phyloP scores from a whole-genome alignment of 2,888 invertebrate genomes.

The Drosophila neutralis region DNA sequence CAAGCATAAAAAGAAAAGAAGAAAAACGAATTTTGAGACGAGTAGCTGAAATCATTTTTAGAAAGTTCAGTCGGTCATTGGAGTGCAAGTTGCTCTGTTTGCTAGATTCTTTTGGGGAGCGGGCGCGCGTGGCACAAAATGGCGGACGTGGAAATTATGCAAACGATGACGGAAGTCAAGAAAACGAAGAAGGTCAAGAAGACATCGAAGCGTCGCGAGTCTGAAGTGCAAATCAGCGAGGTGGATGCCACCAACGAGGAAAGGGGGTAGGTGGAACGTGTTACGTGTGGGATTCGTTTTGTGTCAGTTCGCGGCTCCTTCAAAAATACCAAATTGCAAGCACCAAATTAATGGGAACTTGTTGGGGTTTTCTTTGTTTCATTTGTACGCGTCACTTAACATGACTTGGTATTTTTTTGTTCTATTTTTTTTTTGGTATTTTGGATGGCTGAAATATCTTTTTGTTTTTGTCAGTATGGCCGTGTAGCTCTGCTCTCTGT shows the following conservation, averaged over 20 bases:
- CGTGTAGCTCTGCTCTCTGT: conserved; percentile 15
- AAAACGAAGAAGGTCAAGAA: conserved; percentile 97
- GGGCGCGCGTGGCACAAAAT: conserved; percentile 85
- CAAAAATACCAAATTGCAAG: conserved; percentile 5
- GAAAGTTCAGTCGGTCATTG: conserved; percentile 83
- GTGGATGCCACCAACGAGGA: conserved; percentile 89
- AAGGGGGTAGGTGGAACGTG: conserved; percentile 93
- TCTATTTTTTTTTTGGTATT: conserved; percentile 30
- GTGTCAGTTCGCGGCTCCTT: conserved; percentile 53
- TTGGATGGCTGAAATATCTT: conserved; percentile 31
- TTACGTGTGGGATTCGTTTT: conserved; percentile 74
- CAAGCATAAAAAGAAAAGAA: neutral
- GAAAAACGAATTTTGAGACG: conserved; percentile 21
- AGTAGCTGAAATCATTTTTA: conserved; percentile 47
- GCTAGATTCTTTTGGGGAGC: conserved; percentile 5
- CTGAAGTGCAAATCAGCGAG: conserved; percentile 94
- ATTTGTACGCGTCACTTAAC: neutral
- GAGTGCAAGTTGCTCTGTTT: conserved; percentile 60
- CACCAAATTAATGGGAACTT: neutral
- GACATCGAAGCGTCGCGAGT: conserved; percentile 92
- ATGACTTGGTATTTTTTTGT: conserved; percentile 24
- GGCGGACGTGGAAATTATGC: conserved; percentile 96
- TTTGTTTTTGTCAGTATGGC: conserved; percentile 11
- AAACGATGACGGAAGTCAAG: conserved; percentile 92
- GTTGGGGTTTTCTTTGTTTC: neutral